Conservation (phyloP, 2,888 invertebrate species). For the Spilarctia lutea region DNA sequence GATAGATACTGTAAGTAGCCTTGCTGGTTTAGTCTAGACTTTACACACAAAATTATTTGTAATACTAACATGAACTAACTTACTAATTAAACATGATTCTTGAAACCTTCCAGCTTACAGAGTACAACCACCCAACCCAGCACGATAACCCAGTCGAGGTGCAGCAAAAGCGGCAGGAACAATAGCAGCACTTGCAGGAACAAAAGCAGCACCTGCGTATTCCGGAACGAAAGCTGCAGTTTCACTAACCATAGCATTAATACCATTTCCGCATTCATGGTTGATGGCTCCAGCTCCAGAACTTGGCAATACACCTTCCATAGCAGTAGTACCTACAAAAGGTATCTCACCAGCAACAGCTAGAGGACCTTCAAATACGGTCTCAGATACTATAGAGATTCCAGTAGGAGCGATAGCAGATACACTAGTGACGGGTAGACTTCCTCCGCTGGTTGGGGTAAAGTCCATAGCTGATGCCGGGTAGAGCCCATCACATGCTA, state of each 20-base stretch:
- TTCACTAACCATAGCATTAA: background rate
- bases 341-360: slow-evolving; percentile 48
- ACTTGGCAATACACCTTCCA: background rate
- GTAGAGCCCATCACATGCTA: background rate
- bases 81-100: too few species aligned
- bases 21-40: too few species aligned
- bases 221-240: background rate
- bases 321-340: slow-evolving; percentile 50
- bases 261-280: background rate
- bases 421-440: slow-evolving; percentile 24
- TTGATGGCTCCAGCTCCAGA: background rate
- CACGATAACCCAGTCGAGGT: background rate
- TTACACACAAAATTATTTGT: background rate
- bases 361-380: slow-evolving; percentile 6
- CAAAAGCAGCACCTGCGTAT: too few species aligned
- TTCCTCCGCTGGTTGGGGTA: slow-evolving; percentile 24
- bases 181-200: background rate
- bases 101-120: background rate
- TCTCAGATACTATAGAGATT: background rate
- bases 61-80: too few species aligned
- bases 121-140: background rate
- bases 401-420: slow-evolving; percentile 17
- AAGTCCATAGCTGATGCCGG: slow-evolving; percentile 18
- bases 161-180: background rate
- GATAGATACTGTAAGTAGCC: too few species aligned